Base-by-base conservation (phyloP, 2,888 invertebrate genomes). In the Panzeria rudis region DNA sequence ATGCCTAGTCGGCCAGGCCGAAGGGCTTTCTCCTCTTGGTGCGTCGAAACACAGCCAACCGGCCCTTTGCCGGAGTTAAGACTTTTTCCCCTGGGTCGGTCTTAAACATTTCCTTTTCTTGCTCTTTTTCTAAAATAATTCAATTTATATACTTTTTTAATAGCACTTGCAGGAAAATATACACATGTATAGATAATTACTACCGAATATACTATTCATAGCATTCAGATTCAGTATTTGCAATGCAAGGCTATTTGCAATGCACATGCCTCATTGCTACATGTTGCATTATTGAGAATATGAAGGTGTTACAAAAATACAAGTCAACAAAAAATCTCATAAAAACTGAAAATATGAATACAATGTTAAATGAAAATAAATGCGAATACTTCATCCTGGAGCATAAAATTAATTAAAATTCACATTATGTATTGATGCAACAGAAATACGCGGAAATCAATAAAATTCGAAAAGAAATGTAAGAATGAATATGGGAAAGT, bases 331-430 rank as follows among this genome's bases (percentile, higher is more conserved):
- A 6, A n/a, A 13, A n/a, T 5, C 29, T 29, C n/a, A 38, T n/a
- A 6, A 17, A 47, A 25, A 66, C 29, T 44, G 32, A 4, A 47
- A 54, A 47, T 72, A 47, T 56, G 32, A 72, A 47, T 47, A 9
- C 44, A 32, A 44, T 9, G 59, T 41, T 64, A 41, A 68, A 81
- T 35, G 52, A 44, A 75, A 81, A 75, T 73, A 59, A 66, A 66
- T 66, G 72, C 23, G 25, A 80, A 69, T 69, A 69, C 69, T 62
- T 76, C 56, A 71, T 69, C 76, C 82, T 54, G 13, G 32, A 71
- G 82, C 76, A 64, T 71, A 71, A 76, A 66, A 71, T 76, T 82
- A 76, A 76, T 82, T 76, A 76, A 82, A 71, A 69, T 68, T 56
- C 47, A 69, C 50, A 77, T 69, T 68, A 61, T 59, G 17, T 23